A percentile compares a stretch with the other conserved stretches of the same genome.
Conservation (phyloP, 35 echinoderm and acorn worm genomes). For the Anneissia japonica region DNA sequence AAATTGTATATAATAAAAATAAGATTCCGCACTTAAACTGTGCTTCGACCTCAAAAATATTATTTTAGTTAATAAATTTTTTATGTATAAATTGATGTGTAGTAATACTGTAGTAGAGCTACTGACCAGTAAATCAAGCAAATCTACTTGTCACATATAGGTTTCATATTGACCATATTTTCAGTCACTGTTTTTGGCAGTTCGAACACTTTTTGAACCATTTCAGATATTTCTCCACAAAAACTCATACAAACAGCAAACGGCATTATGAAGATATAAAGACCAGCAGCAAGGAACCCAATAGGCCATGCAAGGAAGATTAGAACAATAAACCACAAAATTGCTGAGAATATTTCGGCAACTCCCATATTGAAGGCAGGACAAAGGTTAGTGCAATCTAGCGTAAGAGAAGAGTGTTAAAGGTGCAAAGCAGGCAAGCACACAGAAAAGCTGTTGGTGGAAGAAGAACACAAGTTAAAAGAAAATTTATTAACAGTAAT, state of each 20-base stretch:
- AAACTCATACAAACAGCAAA: conserved; percentile 91
- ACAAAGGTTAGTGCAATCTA: neutral
- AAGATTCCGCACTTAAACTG: no score
- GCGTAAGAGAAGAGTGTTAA: neutral
- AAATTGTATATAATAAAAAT: no score
- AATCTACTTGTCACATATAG: conserved; percentile 44
- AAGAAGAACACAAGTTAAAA: neutral
- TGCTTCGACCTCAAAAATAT: no score
- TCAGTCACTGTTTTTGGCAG: conserved; percentile 66
- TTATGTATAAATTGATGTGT: no score
- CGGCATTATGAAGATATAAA: conserved; percentile 88
- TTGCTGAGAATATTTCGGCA: conserved; percentile 86
- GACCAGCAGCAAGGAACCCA: conserved; percentile 67
- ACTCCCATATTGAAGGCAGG: neutral
- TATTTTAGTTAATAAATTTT: no score
- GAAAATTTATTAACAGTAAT: no score
- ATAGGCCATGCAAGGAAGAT: conserved; percentile 98
- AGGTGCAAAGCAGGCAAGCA: neutral
- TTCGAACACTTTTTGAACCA: conserved; percentile 70
- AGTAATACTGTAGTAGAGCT: no score
- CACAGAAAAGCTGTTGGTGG: neutral
- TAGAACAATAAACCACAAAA: conserved; percentile 77
- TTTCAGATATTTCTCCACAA: conserved; percentile 80
- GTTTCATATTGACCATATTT: conserved; percentile 80
- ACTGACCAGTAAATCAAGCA: neutral